Percentiles rank a stretch among this genome's conserved stretches.
phyloP scores from a whole-genome alignment of 2,888 invertebrate species.

The Pachliopta kotzebuea region DNA sequence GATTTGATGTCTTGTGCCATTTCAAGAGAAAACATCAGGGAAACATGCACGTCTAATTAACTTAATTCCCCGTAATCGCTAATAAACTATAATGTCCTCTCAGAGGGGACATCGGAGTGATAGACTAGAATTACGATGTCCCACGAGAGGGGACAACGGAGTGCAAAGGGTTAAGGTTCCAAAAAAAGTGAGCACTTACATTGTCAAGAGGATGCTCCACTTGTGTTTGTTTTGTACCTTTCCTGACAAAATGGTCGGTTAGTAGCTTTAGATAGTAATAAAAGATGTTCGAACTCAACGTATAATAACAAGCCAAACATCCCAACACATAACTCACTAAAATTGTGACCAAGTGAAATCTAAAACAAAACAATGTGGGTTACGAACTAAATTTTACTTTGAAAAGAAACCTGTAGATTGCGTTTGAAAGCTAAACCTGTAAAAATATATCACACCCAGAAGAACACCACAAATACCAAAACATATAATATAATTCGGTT shows the following conservation, averaged over 20 bases:
- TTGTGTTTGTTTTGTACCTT: conserved; percentile 39
- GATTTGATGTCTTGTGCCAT: too few species aligned
- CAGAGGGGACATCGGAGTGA: too few species aligned
- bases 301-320: conserved; percentile 76
- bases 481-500: conserved; percentile 74
- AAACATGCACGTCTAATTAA: too few species aligned
- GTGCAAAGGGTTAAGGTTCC: too few species aligned
- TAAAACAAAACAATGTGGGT: conserved; percentile 51
- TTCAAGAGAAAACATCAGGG: too few species aligned
- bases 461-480: conserved; percentile 59
- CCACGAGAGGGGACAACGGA: too few species aligned
- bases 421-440: conserved; percentile 52
- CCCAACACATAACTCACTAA: conserved; percentile 72
- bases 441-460: conserved; percentile 65
- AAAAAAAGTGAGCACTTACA: conserved; percentile 44
- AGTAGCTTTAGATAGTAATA: conserved; percentile 59
- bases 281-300: conserved; percentile 59
- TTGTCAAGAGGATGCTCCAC: conserved; percentile 42
- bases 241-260: conserved; percentile 60
- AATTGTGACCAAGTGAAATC: conserved; percentile 72
- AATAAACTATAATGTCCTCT: too few species aligned
- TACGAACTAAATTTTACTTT: conserved; percentile 34
- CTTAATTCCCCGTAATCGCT: too few species aligned
- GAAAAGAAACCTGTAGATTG: conserved; percentile 29
- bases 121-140: too few species aligned